phyloP scores from a whole-genome alignment of 2,797 vertebrate species.

The Squalus acanthias region DNA sequence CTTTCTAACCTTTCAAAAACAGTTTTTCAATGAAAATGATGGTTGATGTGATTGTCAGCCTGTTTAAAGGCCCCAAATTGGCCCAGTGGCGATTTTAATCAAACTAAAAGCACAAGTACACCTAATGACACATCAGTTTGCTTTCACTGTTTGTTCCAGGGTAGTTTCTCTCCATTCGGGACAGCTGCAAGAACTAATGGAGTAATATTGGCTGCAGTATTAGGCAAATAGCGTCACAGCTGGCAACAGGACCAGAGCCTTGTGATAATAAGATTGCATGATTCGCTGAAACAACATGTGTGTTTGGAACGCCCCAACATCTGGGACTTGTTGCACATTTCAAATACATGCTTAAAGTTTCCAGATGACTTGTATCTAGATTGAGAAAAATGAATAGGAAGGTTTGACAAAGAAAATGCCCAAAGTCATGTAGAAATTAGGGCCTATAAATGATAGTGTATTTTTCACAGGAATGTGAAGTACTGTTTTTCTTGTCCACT shows the following conservation, averaged over 20 bases:
- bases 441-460: neutral
- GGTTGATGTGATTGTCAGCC: neutral
- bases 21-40: neutral
- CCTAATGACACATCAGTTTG: neutral
- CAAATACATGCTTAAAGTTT: neutral
- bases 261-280: neutral
- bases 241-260: neutral
- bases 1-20: neutral
- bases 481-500: neutral
- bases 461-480: neutral
- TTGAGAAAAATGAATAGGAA: neutral
- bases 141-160: neutral
- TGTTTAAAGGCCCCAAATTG: neutral
- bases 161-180: neutral
- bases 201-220: neutral
- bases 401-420: neutral
- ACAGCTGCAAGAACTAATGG: neutral
- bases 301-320: neutral
- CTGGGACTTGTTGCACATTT: slow-evolving; percentile 18
- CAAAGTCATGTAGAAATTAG: neutral
- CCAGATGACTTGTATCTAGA: neutral
- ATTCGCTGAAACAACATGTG: neutral
- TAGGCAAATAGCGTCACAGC: neutral
- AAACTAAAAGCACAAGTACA: neutral
- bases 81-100: neutral